These are phyloP conservation scores for Drosophila anomelani DNA, from an alignment of 2,888 invertebrate species.

Conservation along the genomic window DNA sequence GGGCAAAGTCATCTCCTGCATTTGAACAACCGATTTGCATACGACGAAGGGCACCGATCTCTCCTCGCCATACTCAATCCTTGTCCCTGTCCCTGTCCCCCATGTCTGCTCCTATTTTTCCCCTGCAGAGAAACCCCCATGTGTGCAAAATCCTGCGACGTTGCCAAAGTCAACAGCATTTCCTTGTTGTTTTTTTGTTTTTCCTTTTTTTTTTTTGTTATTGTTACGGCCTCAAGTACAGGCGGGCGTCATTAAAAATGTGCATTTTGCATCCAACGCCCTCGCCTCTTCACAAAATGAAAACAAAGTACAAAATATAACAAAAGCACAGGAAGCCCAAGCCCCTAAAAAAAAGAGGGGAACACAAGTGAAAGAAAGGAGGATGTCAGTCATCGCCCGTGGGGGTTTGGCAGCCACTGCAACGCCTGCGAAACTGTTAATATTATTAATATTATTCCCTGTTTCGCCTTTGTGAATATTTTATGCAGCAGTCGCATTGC, in stretches of 20 bases:
- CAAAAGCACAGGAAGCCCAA: constrained; percentile 36
- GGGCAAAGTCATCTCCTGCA: constrained; percentile 50
- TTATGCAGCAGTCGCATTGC: constrained; percentile 61
- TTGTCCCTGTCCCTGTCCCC: not conserved
- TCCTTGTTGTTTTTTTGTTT: constrained; percentile 49
- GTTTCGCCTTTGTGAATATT: constrained; percentile 44
- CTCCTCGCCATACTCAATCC: not conserved
- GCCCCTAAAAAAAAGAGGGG: constrained; percentile 13
- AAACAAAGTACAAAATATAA: constrained; percentile 60
- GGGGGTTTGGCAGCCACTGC: constrained; percentile 20
- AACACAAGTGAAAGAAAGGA: not conserved
- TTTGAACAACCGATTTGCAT: constrained; percentile 74
- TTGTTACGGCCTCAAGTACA: constrained; percentile 65
- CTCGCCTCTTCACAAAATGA: constrained; percentile 46
- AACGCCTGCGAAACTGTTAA: constrained; percentile 41
- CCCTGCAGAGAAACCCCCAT: constrained; percentile 18
- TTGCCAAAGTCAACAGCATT: constrained; percentile 65
- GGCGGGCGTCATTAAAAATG: constrained; percentile 74
- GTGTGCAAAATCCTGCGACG: constrained; percentile 52
- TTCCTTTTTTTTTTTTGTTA: constrained; percentile 25
- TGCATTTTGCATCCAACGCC: constrained; percentile 69
- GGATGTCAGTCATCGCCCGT: constrained; percentile 19
- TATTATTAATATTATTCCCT: constrained; percentile 14
- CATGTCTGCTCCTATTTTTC: not conserved
- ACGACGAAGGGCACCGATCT: constrained; percentile 67